Evolutionary conservation across 2,888 invertebrate species (phyloP).

Genomic region (Augiades crinisus): DNA sequence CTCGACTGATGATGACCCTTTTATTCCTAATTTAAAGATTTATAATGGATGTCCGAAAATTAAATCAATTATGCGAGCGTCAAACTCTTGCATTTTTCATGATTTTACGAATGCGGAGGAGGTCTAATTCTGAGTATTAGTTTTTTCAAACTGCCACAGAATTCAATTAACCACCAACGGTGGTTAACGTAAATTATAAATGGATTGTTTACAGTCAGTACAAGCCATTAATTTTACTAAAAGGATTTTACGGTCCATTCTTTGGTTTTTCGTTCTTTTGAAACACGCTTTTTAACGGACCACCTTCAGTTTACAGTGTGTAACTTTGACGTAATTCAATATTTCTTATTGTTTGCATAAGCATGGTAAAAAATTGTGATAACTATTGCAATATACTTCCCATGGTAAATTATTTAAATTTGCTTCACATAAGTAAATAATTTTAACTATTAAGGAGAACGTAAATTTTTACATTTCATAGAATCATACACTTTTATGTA

Average conservation of each 20-base stretch:
- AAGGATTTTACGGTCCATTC: background rate
- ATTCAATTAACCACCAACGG: constrained; percentile 8
- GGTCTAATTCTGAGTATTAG: constrained; percentile 15
- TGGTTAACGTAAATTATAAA: constrained; percentile 13
- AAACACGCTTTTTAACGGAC: no score
- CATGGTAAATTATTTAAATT: no score
- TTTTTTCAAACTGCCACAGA: constrained; percentile 7
- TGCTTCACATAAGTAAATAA: no score
- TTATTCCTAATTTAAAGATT: constrained; percentile 14
- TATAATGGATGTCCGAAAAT: constrained; percentile 14
- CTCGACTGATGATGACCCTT: background rate
- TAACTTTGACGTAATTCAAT: no score
- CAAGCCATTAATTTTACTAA: background rate
- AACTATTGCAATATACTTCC: no score
- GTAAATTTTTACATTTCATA: no score
- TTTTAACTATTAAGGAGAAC: no score
- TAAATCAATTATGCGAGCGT: constrained; percentile 26
- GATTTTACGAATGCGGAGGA: constrained; percentile 8
- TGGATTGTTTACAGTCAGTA: background rate
- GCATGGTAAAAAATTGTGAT: no score
- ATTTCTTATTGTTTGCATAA: no score
- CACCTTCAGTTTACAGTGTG: no score
- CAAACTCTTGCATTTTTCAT: constrained; percentile 24
- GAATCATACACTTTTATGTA: no score
- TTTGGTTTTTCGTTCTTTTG: no score